A percentile compares a stretch with the other conserved stretches of the same genome.
phyloP scores from a whole-genome alignment of 2,888 invertebrate species.

The Ectobius pallidus region DNA sequence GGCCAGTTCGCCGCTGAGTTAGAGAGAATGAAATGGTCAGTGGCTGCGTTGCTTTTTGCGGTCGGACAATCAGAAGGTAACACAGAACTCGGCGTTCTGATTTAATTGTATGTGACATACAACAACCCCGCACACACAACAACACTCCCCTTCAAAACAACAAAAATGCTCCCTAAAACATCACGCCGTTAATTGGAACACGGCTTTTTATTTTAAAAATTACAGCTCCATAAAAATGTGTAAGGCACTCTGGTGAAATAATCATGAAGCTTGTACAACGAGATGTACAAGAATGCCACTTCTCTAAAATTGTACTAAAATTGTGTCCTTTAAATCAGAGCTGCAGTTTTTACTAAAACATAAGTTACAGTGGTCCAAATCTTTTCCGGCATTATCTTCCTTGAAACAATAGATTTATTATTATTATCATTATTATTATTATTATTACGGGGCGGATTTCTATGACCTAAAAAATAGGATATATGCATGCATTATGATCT shows the following conservation, averaged over 20 bases:
- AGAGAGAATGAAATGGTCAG: constrained; percentile 33
- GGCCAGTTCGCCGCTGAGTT: constrained; percentile 19
- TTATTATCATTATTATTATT: too few species aligned
- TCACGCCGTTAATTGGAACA: constrained; percentile 38
- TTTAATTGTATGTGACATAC: constrained; percentile 41
- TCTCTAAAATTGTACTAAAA: too few species aligned
- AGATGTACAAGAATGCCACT: not conserved
- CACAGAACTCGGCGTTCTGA: constrained; percentile 36
- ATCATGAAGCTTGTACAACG: constrained; percentile 24
- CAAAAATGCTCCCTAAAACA: constrained; percentile 35
- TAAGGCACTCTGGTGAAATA: constrained; percentile 36
- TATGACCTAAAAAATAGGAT: too few species aligned
- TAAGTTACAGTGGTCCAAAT: too few species aligned
- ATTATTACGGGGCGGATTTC: too few species aligned
- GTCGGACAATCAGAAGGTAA: constrained; percentile 38
- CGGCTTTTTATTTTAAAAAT: constrained; percentile 35
- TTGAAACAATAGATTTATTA: too few species aligned
- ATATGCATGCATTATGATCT: too few species aligned
- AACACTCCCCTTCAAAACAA: constrained; percentile 31
- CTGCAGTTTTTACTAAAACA: too few species aligned
- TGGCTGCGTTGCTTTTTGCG: constrained; percentile 38
- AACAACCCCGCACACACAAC: constrained; percentile 33
- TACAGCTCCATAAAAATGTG: constrained; percentile 37
- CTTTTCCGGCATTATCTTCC: too few species aligned
- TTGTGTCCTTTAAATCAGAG: too few species aligned